Evolutionary conservation across 1,140 invertebrate species (phyloP).

Genomic region (Tenebrio molitor): DNA sequence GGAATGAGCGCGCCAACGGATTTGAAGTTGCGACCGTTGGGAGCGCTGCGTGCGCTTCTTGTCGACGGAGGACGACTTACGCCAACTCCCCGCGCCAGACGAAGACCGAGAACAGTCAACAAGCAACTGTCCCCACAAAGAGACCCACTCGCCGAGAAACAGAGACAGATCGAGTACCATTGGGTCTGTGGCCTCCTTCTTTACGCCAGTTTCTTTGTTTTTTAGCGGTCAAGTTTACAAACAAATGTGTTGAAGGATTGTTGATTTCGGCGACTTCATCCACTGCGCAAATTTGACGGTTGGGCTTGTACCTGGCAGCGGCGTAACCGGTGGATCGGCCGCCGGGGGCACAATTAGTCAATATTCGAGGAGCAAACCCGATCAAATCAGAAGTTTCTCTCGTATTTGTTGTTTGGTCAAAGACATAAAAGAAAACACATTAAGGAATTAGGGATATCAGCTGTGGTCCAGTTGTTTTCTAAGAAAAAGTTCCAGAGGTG

Average conservation of each 20-base stretch:
- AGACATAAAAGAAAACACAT: too few relatives aligned
- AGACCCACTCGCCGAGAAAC: conserved; percentile 13
- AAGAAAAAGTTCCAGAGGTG: too few relatives aligned
- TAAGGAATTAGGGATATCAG: too few relatives aligned
- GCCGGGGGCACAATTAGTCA: too few relatives aligned
- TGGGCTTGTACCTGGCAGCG: too few relatives aligned
- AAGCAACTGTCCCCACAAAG: conserved; percentile 38
- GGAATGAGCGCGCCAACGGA: conserved; percentile 45
- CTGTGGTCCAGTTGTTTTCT: too few relatives aligned
- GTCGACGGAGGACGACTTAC: conserved; percentile 16
- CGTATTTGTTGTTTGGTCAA: too few relatives aligned
- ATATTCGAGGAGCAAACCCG: too few relatives aligned
- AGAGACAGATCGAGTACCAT: neutral
- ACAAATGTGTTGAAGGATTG: conserved; percentile 14
- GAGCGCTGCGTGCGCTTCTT: conserved; percentile 21
- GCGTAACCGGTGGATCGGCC: too few relatives aligned
- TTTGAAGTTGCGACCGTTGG: conserved; percentile 47
- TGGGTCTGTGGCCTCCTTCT: neutral
- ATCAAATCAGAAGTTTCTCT: too few relatives aligned
- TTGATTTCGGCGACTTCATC: neutral
- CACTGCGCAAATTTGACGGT: too few relatives aligned
- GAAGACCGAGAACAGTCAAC: conserved; percentile 37
- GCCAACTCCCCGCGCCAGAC: neutral
- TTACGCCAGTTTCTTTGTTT: conserved; percentile 17
- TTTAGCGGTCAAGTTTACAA: conserved; percentile 32